Base-by-base conservation (phyloP, 2,888 invertebrate genomes). In the Lithophane ornitopus region DNA sequence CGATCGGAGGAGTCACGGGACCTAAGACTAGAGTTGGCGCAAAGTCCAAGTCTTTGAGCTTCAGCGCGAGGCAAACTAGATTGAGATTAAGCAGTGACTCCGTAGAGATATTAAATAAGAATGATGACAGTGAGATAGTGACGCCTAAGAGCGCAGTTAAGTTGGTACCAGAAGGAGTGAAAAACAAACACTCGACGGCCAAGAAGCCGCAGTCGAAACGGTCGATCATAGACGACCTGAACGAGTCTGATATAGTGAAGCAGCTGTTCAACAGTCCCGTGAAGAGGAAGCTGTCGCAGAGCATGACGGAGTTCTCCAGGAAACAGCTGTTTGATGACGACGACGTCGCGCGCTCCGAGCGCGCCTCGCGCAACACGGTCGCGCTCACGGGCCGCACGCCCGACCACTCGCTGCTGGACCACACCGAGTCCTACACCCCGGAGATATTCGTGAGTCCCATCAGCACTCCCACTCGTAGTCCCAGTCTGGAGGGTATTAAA, bases 161-260 rank as follows among this genome's bases (percentile, higher is more conserved):
- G 72, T 81, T 92, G 7, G 88, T 93, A 0, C 95, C 90, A 2
- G 96, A 96, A 72, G 91, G 91, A 0, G 95, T 97, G 1, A 96
- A 96, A 82, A 94, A 95, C 78, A 95, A 95, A 73, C 96, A 96
- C 76, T 94, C 97, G 0, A 95, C 96, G 0, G 96, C 97, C 0
- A 97, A 96, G 85, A 96, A 96, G 75, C 94, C 96, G n/a, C 92
- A 89, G 78, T 96, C 96, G 16, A 95, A 95, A 61, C 94, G 96
- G 11, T 93, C 95, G 3, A 92, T 97, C 4, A 96, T 96, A 66
- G 96, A 96, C 85, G 91, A 95, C 52, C 86, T 97, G 16, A 91
- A 95, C 84, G 93, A 93, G 28, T 96, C 96, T 0, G 95, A 95
- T 70, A 91, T 96, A 19, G 94, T 95, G 3, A 95, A 96, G 81